Percentiles rank a stretch among this genome's conserved stretches.
Evolutionary conservation across 1,140 invertebrate species (phyloP).

Genomic region (Achroia grisella): DNA sequence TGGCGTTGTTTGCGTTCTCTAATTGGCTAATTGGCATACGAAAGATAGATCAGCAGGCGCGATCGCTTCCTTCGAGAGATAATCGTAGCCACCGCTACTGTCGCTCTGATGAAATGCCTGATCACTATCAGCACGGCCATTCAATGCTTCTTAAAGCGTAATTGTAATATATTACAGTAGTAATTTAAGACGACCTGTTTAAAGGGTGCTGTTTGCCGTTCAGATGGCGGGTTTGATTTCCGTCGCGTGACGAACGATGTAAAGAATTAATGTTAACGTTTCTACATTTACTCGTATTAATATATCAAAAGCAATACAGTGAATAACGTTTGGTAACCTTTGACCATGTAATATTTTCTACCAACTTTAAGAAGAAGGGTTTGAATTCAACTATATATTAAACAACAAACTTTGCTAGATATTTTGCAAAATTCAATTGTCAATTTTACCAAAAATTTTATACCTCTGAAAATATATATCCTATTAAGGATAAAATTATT

Average conservation of each 20-base stretch:
- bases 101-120: constrained; percentile 53
- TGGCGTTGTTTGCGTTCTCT: constrained; percentile 50
- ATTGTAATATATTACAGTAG: constrained; percentile 34
- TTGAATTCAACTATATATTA: too few species aligned
- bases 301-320: too few species aligned
- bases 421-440: too few species aligned
- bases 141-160: constrained; percentile 40
- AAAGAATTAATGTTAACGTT: too few species aligned
- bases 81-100: constrained; percentile 32
- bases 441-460: too few species aligned
- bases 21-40: constrained; percentile 71
- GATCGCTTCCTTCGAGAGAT: constrained; percentile 58
- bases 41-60: constrained; percentile 49
- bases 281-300: too few species aligned
- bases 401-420: too few species aligned
- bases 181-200: constrained; percentile 16
- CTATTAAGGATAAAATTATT: too few species aligned
- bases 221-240: constrained; percentile 1
- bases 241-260: background rate
- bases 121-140: constrained; percentile 52
- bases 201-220: background rate
- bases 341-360: too few species aligned
- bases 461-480: too few species aligned
- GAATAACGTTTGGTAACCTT: too few species aligned
- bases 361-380: too few species aligned